These are phyloP conservation scores for Pavo muticus DNA, from an alignment of 2,113 vertebrate species.

Conservation along the genomic window DNA sequence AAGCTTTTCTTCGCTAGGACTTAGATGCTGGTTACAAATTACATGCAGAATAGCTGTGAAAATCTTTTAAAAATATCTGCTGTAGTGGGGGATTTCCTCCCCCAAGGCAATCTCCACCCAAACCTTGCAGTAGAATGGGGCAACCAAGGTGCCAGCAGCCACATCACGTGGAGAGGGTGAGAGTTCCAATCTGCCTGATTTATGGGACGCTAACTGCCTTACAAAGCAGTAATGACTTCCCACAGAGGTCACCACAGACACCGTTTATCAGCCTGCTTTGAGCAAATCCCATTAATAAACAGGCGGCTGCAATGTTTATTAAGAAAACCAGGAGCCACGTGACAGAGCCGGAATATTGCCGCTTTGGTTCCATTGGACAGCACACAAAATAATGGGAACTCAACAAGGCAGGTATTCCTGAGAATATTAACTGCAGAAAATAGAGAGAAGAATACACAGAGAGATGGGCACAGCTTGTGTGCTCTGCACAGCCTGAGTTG, in stretches of 20 bases:
- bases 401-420: not conserved
- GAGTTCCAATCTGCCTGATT: conserved; percentile 40
- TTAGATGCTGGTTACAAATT: not conserved
- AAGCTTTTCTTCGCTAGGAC: not conserved
- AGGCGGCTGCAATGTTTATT: conserved; percentile 32
- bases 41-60: not conserved
- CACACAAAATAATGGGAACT: not conserved
- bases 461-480: not conserved
- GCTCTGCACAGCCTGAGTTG: not conserved
- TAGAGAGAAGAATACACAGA: not conserved
- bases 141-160: not conserved
- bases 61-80: not conserved
- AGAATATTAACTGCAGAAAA: conserved; percentile 8
- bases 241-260: conserved; percentile 43
- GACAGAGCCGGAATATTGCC: not conserved
- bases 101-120: not conserved
- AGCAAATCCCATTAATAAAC: conserved; percentile 45
- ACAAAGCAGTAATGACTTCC: not conserved
- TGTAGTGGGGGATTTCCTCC: not conserved
- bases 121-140: rapidly evolving
- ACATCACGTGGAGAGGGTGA: not conserved
- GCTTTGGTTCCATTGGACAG: not conserved
- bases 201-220: conserved; percentile 41
- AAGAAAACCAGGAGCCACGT: conserved; percentile 15
- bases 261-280: conserved; percentile 47